Evolutionary conservation across 2,797 vertebrate species (phyloP), one percentile per base, ranked within the genome.

Genomic region (Prionace glauca): DNA sequence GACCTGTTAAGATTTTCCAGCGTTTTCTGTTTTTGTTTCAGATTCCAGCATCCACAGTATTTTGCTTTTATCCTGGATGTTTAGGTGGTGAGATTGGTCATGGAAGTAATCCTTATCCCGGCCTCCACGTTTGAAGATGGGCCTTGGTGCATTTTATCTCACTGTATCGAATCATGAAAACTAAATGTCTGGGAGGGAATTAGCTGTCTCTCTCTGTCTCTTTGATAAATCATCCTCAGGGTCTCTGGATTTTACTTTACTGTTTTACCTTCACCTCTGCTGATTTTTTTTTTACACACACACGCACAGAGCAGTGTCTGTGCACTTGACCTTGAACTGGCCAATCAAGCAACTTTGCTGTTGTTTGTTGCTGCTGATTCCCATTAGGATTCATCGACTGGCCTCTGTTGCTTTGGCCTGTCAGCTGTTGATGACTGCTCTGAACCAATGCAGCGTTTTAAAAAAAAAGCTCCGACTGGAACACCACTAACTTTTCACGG

Each of bases 381-480:
- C 45, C 26, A 95, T 56, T 32, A 60, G 41, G 93, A 74, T 45
- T 72, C 93, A 74, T 32, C 45, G 91, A 50, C 93, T 18, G 45
- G 93, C 93, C 93, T 74, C 45, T 94, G 93, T 32, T 92, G 32
- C 62, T 92, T 62, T 92, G n/a, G 92, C 67, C 69, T 94, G 92
- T 72, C 67, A 95, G 69, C 72, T 74, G 90, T 69, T 65, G 90
- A 36, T 92, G 62, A 67, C 88, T 36, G 65, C 36, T 16, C 69
- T 60, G 56, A 95, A 95, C 72, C n/a, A 95, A 95, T 50, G 71
- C 93, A 95, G 67, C 20, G 50, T 50, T 50, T 41, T 41, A 67
- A 67, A 41, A 36, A 29, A 71, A 45, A 41, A 22, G 2, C 67
- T 67, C 87, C 90, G 36, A 41, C n/a, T 67, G 90, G 90, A 95